Evolutionary conservation across 2,888 invertebrate genomes (phyloP), one percentile per base, ranked within the genome.

Genomic region (Harpalus rufipes): DNA sequence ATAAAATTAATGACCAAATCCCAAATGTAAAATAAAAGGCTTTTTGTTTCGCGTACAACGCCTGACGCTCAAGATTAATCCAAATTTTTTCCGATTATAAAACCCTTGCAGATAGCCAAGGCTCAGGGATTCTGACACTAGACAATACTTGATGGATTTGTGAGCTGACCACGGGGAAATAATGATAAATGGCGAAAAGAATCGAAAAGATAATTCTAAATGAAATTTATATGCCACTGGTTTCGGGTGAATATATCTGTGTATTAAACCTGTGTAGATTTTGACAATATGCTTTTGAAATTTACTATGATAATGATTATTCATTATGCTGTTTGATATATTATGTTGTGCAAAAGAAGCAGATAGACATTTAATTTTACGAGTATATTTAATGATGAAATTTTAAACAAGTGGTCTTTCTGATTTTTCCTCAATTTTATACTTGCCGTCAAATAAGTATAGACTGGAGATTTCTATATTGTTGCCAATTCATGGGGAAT

Each of bases 201-300:
- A 10, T 78, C 59, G n/a, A 59, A 58, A 79, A 79, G 79, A 79
- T 79, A 79, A 79, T 59, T 79, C 56, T 58, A 79, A 79, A 79
- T n/a, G 79, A 79, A 79, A 79, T 79, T 79, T 79, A 32, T 79
- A 79, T 58, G 12, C 59, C 59, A 32, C 14, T 39, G 32, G 51
- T 21, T 51, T 18, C 39, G 6, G 18, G 51, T 39, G 21, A 56
- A 58, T 79, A 58, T 79, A 79, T 79, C 4, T 51, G 12, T 51
- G 44, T 51, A 51, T 12, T 12, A 7, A 0, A 12, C 44, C 2
- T 51, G 32, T 32, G 32, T 25, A 2, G 3, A 25, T 44, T 44
- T 10, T 25, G 3, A 3, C 3, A 1, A 3, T 1, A 25, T 1
- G 3, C 1, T 1, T 3, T 25, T 2, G 3, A 3, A 25, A 25